phyloP scores from a whole-genome alignment of 2,113 vertebrate species.

The Corynorhinus townsendii region DNA sequence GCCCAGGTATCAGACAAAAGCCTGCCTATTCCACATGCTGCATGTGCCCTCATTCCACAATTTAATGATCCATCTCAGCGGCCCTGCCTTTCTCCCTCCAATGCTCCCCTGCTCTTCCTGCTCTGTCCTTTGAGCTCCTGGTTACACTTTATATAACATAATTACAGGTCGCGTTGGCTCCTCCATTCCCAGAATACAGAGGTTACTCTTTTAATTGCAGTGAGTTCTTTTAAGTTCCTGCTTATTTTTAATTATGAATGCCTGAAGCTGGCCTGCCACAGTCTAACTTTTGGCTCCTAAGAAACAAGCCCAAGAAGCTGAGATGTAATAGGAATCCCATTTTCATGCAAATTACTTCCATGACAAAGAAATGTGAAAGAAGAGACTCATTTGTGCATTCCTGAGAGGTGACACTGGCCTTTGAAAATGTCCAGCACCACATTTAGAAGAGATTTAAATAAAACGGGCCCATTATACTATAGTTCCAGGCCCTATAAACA shows the following conservation, averaged over 20 bases:
- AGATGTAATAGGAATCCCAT: constrained; percentile 34
- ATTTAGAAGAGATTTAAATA: constrained; percentile 37
- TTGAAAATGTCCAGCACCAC: constrained; percentile 39
- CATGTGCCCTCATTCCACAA: not conserved
- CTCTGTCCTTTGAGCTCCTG: constrained; percentile 35
- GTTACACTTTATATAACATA: constrained; percentile 44
- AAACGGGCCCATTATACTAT: constrained; percentile 44
- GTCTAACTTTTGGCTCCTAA: constrained; percentile 33
- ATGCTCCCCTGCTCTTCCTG: not conserved
- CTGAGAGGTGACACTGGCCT: constrained; percentile 40
- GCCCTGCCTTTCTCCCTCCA: not conserved
- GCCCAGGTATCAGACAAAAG: not conserved
- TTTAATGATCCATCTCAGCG: constrained; percentile 35
- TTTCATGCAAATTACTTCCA: constrained; percentile 59
- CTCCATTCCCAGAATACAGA: constrained; percentile 34
- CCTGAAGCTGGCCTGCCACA: constrained; percentile 24
- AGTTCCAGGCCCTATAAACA: constrained; percentile 31
- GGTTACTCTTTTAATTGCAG: constrained; percentile 68
- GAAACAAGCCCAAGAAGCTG: constrained; percentile 9
- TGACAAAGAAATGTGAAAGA: constrained; percentile 42
- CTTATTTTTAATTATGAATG: constrained; percentile 71
- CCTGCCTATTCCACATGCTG: not conserved
- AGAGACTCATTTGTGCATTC: constrained; percentile 5
- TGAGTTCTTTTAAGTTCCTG: constrained; percentile 49
- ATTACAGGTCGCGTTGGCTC: constrained; percentile 50